Evolutionary conservation across 2,113 vertebrate genomes (phyloP).

Genomic region (Pan troglodytes): NHGRI_mPanTro3-v2.1_pri NC_086015.1:46676001-46676500

Average conservation of each 20-base stretch:
- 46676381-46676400: not conserved
- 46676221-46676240: not conserved
- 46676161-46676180: not conserved
- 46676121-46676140: not conserved
- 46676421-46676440: not conserved
- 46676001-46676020: not conserved
- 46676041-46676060: not conserved
- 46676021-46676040: not conserved
- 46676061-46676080: not conserved
- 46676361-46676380: not conserved
- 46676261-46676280: not conserved
- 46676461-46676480: slow-evolving; percentile 98
- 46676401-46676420: not conserved
- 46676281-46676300: not conserved
- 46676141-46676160: not conserved
- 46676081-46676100: not conserved
- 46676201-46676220: not conserved
- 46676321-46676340: not conserved
- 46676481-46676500: slow-evolving; percentile 98
- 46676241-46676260: not conserved
- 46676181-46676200: not conserved
- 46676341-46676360: not conserved
- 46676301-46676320: not conserved
- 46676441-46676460: slow-evolving; percentile 98
- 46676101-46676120: not conserved